Base-by-base conservation (phyloP, 92 coral and sea anemone species). In the Phenganax stokvisi region DNA sequence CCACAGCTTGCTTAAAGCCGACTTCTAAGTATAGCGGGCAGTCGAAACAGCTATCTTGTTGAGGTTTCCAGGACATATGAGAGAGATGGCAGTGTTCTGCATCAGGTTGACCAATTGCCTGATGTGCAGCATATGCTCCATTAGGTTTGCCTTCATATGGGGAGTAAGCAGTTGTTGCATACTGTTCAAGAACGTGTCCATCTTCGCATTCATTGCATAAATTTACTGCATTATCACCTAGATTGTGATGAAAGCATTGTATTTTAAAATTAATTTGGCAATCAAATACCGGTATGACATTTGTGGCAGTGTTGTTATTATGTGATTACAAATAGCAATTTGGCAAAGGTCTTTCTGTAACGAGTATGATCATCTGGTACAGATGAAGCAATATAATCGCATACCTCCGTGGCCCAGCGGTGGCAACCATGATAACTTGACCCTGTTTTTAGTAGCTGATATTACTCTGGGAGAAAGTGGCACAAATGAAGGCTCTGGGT, bases 381-480 rank as follows among this genome's bases (percentile, higher is more conserved):
- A 53, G 56, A 47, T 9, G 47, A 12, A 59, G 53, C 31, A 76
- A 30, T 53, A 6, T 25, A 47, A 53, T 12, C 8, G 8, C n/a
- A 44, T 77, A 77, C 97, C 98, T 47, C 98, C 98, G 9, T 90
- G 81, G 0, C 97, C 97, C 58, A 94, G 72, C 1, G 98, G 98
- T 12, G 98, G 98, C 64, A 94, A 90, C 98, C 98, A 94, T 0
- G 91, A 81, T 10, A 94, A 85, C 51, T 81, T 76, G 52, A 94
- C 89, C 44, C 76, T 88, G 5, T 90, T 81, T 5, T 81, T 82
- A 63, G 84, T 72, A 47, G 86, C 91, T 11, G 87, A 81, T 3
- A 88, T 94, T 7, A 94, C 92, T 44, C 97, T 93, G 25, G 98
- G 98, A 16, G 98, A 96, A 6, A 94, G 86, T 30, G 98, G 97